A percentile compares a stretch with the other conserved stretches of the same genome.
Evolutionary conservation across 2,888 invertebrate genomes (phyloP).

Genomic region (Drosophila peninsularis): DNA sequence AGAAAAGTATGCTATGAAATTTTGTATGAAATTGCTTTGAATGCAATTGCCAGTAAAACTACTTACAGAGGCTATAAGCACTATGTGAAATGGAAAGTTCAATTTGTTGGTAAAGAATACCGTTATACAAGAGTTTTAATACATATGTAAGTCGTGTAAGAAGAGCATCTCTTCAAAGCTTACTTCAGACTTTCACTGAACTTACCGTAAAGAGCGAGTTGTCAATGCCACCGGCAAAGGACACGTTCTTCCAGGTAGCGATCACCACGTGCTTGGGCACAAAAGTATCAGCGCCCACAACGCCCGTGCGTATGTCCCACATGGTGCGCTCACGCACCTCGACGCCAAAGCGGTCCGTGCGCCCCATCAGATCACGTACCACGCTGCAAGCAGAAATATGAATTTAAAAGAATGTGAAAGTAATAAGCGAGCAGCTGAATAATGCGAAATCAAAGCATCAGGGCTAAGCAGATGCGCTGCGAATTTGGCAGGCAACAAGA

Average conservation of each 20-base stretch:
- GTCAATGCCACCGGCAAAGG: constrained; percentile 94
- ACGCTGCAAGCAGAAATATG: constrained; percentile 83
- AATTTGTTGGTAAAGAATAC: background rate
- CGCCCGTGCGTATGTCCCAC: constrained; percentile 95
- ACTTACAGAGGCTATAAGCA: background rate
- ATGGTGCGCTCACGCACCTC: constrained; percentile 93
- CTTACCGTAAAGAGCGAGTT: constrained; percentile 89
- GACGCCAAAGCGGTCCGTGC: constrained; percentile 93
- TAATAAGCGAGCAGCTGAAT: constrained; percentile 22
- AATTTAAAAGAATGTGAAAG: constrained; percentile 5
- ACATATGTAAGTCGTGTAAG: background rate
- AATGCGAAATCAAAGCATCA: constrained; percentile 61
- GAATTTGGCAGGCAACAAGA: constrained; percentile 60
- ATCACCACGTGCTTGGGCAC: constrained; percentile 95
- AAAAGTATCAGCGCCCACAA: constrained; percentile 96
- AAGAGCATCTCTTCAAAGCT: too few relatives aligned
- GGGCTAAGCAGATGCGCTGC: constrained; percentile 10
- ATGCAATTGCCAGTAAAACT: background rate
- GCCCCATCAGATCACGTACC: constrained; percentile 89
- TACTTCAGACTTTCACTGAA: background rate
- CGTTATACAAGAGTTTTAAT: too few relatives aligned
- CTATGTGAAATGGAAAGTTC: too few relatives aligned
- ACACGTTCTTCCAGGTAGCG: constrained; percentile 98
- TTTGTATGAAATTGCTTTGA: background rate
- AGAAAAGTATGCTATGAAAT: constrained; percentile 5